phyloP scores from a whole-genome alignment of 2,888 invertebrate species.

The Cerceris rybyensis region DNA sequence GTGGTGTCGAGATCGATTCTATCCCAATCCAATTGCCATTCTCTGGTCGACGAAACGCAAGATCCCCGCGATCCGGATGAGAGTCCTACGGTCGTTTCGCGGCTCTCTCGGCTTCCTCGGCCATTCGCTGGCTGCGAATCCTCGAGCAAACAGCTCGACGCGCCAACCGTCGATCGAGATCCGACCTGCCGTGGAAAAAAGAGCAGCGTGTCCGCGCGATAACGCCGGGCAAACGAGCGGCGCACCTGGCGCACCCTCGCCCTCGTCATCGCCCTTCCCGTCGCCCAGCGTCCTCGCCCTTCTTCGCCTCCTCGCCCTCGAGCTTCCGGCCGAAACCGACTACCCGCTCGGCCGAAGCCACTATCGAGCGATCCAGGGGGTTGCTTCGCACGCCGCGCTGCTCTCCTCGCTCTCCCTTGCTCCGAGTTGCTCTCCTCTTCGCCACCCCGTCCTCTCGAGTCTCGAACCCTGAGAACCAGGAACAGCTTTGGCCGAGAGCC shows the following conservation, averaged over 20 bases:
- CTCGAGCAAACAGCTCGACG: no score
- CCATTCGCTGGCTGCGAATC: no score
- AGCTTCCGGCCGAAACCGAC: no score
- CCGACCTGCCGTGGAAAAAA: neutral
- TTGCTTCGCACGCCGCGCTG: conserved; percentile 37
- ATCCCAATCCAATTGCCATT: no score
- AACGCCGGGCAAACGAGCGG: conserved; percentile 15
- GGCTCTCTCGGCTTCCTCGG: no score
- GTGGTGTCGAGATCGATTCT: no score
- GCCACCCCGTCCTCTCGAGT: conserved; percentile 24
- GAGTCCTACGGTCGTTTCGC: no score
- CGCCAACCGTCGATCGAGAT: neutral
- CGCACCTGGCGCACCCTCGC: neutral
- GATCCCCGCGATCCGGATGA: no score
- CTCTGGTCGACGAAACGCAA: no score
- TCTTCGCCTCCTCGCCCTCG: no score
- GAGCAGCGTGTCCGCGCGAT: neutral
- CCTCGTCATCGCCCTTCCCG: neutral
- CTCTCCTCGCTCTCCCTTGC: conserved; percentile 49
- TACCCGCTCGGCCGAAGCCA: conserved; percentile 75
- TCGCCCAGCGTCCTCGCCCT: neutral
- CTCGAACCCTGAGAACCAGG: conserved; percentile 51
- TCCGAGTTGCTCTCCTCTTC: conserved; percentile 40
- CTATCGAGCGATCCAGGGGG: conserved; percentile 74
- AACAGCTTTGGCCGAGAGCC: conserved; percentile 73